Evolutionary conservation across 2,113 vertebrate species (phyloP), one percentile per base, ranked within the genome.

Genomic region (Ptychochromis oligacanthus): DNA sequence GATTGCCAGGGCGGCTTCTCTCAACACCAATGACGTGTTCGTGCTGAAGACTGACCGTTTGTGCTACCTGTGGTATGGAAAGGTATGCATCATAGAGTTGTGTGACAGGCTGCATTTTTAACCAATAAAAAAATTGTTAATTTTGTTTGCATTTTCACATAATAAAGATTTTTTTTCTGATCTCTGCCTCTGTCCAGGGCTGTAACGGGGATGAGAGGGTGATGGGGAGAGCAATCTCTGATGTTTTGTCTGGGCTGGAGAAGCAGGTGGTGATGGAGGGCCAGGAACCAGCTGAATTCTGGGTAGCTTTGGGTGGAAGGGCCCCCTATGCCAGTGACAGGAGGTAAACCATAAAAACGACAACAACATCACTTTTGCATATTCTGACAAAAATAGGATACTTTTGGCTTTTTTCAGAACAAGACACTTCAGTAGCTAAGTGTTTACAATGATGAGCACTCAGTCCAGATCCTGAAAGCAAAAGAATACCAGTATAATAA

Each of bases 121-220:
- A 46, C 11, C 22, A 61, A 49, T 13, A 22, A 64, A 10, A 77
- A 75, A n/a, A n/a, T n/a, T 54, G 20, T 26, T 65, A n/a, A 18
- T 12, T 62, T 34, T 76, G 14, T 59, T 43, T 59, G 14, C 2
- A 72, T 72, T 34, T 26, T 17, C 34, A 38, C 28, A 3, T 26
- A 40, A 72, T 31, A 72, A 10, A 9, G 26, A 52, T 2, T n/a
- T 0, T 28, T n/a, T 24, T 1, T 84, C 87, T 75, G 5, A 38
- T 46, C 62, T 52, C 9, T 18, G 59, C 38, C 88, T 2, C 70
- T 60, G 17, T 54, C 7, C 90, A 98, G 97, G 97, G 97, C 26
- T 98, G 97, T 95, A 98, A 95, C 0, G 97, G 97, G 1, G 97
- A 98, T 75, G 97, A 98, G 93, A 92, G 97, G 54, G 94, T 97